Evolutionary conservation across 2,113 vertebrate genomes (phyloP), one percentile per base, ranked within the genome.

Genomic region (Oplegnathus fasciatus): DNA sequence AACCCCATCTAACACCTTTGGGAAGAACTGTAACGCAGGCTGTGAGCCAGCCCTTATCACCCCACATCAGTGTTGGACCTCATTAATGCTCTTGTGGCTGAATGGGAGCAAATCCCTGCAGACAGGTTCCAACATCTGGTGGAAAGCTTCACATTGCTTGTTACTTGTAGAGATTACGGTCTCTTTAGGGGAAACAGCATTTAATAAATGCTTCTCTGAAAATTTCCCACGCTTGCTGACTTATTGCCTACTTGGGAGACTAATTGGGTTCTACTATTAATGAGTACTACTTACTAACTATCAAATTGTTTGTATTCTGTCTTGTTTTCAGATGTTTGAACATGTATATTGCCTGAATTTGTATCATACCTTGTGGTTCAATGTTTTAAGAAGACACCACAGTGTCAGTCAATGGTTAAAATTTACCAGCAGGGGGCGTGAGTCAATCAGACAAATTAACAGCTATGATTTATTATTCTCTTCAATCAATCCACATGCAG

Each of bases 361-460:
- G 2, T 32, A 50, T 4, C 34, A 66, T 10, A 57, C 2, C 7
- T 28, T 77, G n/a, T 44, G 42, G 22, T 32, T 61, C 9, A 68
- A 0, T 28, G 5, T 37, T 1, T 5, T 9, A 28, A n/a, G 28
- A 24, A 9, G 13, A 17, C 26, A 80, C 0, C 3, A 8, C 7
- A 0, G 2, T 22, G 34, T 55, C 44, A 44, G 34, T 57, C 70
- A 74, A 68, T 58, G 32, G n/a, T 78, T 52, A 26, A 18, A 75
- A 67, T 20, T 0, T 17, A 86, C 91, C 93, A 94, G 88, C 83
- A 94, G 91, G 86, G 86, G 92, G 88, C 92, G 75, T 50, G 78
- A 75, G 48, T 88, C 62, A 65, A 62, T 87, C 57, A 85, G 58
- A 73, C 0, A 14, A 61, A 40, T 78, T 58, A 52, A 60, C 22